Conservation (phyloP, 1,140 invertebrate species). For the Drosophila fuyamai region DNA sequence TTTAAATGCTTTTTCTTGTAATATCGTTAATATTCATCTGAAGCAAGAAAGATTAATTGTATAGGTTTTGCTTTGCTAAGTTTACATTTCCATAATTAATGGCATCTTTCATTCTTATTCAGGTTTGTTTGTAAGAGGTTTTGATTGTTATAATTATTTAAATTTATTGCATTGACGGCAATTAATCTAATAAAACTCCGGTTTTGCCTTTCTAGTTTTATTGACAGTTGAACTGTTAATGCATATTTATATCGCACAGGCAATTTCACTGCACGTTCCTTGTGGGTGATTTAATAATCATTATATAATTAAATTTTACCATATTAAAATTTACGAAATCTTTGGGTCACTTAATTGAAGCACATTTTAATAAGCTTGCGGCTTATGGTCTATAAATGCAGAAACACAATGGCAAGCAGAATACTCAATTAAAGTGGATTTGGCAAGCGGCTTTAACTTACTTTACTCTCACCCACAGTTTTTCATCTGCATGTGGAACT, state of each 20-base stretch:
- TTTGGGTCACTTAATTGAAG: neutral
- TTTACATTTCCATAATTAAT: too few relatives aligned
- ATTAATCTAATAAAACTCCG: neutral
- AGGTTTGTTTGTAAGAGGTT: neutral
- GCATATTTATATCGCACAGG: neutral
- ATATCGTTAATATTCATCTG: too few relatives aligned
- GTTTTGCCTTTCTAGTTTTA: neutral
- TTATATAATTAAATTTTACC: neutral
- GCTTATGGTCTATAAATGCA: neutral
- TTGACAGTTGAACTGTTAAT: neutral
- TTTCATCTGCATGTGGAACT: slow-evolving; percentile 1
- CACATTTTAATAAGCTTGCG: neutral
- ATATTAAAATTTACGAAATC: neutral
- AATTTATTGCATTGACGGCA: neutral
- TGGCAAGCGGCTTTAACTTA: slow-evolving; percentile 17
- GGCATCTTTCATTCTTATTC: too few relatives aligned
- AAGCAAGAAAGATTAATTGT: too few relatives aligned
- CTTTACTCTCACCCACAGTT: neutral
- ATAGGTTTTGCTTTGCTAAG: too few relatives aligned
- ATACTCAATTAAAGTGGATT: neutral
- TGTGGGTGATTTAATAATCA: neutral
- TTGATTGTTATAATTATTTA: neutral
- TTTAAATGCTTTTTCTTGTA: too few relatives aligned
- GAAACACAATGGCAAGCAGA: neutral
- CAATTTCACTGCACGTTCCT: neutral